These are phyloP conservation scores for Myopa tessellatipennis DNA, from an alignment of 2,888 invertebrate genomes.

Conservation along the genomic window DNA sequence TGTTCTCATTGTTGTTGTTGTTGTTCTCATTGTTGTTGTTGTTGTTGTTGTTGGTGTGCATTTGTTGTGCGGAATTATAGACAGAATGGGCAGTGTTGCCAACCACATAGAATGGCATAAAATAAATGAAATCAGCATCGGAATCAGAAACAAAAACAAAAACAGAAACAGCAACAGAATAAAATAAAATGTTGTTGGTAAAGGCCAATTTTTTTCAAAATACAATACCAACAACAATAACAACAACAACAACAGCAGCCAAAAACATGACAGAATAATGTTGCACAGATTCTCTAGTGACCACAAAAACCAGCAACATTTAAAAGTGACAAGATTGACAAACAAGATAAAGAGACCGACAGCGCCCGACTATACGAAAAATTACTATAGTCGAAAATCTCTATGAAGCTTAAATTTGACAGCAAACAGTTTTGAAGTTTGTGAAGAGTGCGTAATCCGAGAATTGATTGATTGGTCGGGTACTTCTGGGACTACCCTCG, in stretches of 20 bases:
- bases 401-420: too few relatives aligned
- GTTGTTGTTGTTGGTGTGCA: background rate
- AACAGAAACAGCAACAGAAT: background rate
- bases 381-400: too few relatives aligned
- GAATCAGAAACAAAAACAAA: background rate
- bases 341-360: background rate
- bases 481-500: too few relatives aligned
- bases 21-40: background rate
- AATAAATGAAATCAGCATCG: constrained; percentile 14
- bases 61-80: background rate
- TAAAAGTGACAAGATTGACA: constrained; percentile 13
- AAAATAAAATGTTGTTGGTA: background rate
- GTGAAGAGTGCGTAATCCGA: too few relatives aligned
- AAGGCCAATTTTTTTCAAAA: background rate
- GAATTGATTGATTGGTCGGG: too few relatives aligned
- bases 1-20: background rate
- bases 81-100: background rate
- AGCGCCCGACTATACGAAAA: background rate
- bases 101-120: constrained; percentile 2
- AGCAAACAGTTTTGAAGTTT: too few relatives aligned
- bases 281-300: constrained; percentile 20
- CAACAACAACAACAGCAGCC: background rate
- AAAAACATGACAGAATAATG: background rate
- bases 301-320: constrained; percentile 24
- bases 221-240: constrained; percentile 3